Evolutionary conservation across 1,140 invertebrate genomes (phyloP).

Genomic region (Dermatophagoides farinae): DNA sequence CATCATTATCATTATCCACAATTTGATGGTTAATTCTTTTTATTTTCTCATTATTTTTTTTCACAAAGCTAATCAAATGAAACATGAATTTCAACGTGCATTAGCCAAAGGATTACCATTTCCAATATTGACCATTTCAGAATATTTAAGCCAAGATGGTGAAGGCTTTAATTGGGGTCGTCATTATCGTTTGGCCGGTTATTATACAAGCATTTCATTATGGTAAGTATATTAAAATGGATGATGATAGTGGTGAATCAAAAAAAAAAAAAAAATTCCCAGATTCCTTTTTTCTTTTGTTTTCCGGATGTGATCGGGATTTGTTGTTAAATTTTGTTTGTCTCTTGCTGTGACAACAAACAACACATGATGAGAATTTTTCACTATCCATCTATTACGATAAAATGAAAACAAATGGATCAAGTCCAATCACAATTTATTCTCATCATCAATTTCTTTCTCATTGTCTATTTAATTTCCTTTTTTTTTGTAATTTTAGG

Average conservation of each 20-base stretch:
- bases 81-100: slow-evolving; percentile 55
- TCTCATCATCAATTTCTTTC: not conserved
- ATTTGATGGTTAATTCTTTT: not conserved
- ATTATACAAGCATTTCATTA: slow-evolving; percentile 68
- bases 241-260: not conserved
- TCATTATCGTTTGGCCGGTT: slow-evolving; percentile 75
- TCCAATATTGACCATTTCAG: slow-evolving; percentile 82
- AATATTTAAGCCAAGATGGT: slow-evolving; percentile 82
- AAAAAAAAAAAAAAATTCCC: too few species aligned
- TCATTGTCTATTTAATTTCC: not conserved
- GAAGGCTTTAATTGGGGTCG: slow-evolving; percentile 92
- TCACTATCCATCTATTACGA: too few species aligned
- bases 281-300: not conserved
- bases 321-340: not conserved
- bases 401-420: too few species aligned
- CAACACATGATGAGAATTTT: too few species aligned
- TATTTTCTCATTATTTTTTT: not conserved
- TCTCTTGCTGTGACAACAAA: too few species aligned
- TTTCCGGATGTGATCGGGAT: not conserved
- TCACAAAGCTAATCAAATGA: slow-evolving; percentile 28
- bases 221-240: slow-evolving; percentile 40
- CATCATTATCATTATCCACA: too few species aligned
- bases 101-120: slow-evolving; percentile 71
- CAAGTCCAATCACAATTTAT: not conserved
- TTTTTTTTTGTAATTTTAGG: slow-evolving; percentile 35